These are phyloP conservation scores for Tetragonisca angustula DNA, from an alignment of 2,888 invertebrate species.

Conservation along the genomic window DNA sequence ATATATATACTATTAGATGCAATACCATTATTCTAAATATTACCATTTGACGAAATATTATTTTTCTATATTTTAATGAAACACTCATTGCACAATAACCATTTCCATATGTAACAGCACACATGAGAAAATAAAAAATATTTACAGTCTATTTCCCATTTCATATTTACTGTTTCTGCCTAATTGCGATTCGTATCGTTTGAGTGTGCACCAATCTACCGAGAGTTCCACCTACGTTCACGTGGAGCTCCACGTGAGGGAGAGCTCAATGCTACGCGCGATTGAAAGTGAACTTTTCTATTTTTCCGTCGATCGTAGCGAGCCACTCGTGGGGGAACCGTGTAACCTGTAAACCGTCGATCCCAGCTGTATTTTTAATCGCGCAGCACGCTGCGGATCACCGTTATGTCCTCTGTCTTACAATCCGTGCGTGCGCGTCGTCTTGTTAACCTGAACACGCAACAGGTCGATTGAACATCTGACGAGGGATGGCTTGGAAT, in stretches of 20 bases:
- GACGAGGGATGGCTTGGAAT: background rate
- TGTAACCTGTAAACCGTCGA: conserved; percentile 50
- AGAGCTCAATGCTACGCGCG: conserved; percentile 73
- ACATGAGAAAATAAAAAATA: no score
- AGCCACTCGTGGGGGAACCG: conserved; percentile 8
- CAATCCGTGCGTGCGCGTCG: conserved; percentile 30
- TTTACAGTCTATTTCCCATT: no score
- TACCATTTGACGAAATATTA: no score
- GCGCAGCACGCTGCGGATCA: conserved; percentile 28
- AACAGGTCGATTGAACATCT: background rate
- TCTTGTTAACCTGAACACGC: conserved; percentile 11
- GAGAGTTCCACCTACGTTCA: conserved; percentile 78
- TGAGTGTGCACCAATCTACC: background rate
- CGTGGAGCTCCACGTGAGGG: conserved; percentile 81
- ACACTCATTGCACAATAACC: no score
- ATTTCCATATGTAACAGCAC: no score
- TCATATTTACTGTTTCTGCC: no score
- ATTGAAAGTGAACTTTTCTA: conserved; percentile 74
- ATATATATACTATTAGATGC: no score
- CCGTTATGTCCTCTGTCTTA: conserved; percentile 49
- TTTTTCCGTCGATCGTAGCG: conserved; percentile 29
- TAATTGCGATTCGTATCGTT: conserved; percentile 42
- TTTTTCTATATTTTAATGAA: no score
- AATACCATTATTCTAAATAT: no score
- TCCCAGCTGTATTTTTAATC: conserved; percentile 54